Evolutionary conservation across 2,113 vertebrate species (phyloP).

Genomic region (Nansenia antarctica): DNA sequence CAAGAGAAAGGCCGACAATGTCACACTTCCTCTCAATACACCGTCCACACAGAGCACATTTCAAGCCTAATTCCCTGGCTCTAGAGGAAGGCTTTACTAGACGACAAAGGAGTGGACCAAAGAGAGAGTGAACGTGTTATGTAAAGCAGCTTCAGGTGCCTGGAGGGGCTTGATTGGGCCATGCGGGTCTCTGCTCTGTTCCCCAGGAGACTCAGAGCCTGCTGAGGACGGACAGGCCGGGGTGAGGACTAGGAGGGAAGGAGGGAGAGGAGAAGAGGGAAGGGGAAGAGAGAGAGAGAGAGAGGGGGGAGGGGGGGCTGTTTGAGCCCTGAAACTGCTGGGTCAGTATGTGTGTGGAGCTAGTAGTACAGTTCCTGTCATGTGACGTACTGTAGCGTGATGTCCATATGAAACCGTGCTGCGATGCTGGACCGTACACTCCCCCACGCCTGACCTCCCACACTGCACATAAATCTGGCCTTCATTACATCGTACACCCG

Average conservation of each 20-base stretch:
- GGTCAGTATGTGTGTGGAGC: constrained; percentile 39
- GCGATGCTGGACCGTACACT: constrained; percentile 1
- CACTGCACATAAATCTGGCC: neutral
- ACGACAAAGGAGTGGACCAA: neutral
- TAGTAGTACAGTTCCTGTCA: constrained; percentile 47
- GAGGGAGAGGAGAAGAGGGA: neutral
- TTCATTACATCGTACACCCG: neutral
- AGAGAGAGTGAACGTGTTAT: too few species aligned
- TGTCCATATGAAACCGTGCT: constrained; percentile 15
- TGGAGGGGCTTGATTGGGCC: neutral
- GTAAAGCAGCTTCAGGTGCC: neutral
- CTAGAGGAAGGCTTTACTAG: too few species aligned
- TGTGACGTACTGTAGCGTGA: constrained; percentile 28
- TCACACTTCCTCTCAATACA: too few species aligned
- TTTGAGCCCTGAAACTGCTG: constrained; percentile 32
- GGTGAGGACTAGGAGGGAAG: neutral
- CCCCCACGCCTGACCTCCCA: constrained; percentile 13
- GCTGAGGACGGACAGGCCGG: neutral
- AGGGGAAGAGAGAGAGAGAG: neutral
- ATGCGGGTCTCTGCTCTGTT: neutral
- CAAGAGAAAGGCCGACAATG: too few species aligned
- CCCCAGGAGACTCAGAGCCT: neutral
- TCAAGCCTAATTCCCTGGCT: too few species aligned
- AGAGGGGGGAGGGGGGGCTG: neutral
- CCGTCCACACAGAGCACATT: too few species aligned